Percentiles rank a stretch among this genome's conserved stretches.
These are phyloP conservation scores for Caloenas nicobarica DNA, from an alignment of 2,113 vertebrate genomes.

Conservation along the genomic window DNA sequence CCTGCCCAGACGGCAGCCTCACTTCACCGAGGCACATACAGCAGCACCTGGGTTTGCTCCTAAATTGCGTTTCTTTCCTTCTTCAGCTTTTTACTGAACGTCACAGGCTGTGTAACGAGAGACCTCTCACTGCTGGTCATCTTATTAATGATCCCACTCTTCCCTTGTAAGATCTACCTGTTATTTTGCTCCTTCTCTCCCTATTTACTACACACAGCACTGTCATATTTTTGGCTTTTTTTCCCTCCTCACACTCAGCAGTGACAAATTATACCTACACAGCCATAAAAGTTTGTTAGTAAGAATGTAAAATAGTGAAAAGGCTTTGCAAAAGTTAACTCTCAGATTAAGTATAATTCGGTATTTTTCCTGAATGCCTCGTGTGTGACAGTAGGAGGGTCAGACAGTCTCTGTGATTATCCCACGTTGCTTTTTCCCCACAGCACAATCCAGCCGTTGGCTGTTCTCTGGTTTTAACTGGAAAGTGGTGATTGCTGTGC, in stretches of 20 bases:
- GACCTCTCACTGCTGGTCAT: neutral
- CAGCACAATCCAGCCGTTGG: neutral
- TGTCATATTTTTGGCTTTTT: neutral
- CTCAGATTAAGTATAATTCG: neutral
- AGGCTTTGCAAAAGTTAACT: neutral
- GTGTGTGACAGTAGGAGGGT: neutral
- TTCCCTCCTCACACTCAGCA: neutral
- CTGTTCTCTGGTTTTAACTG: neutral
- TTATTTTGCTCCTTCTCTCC: neutral
- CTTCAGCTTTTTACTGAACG: neutral
- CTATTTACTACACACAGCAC: neutral
- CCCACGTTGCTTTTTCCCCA: neutral
- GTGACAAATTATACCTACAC: neutral
- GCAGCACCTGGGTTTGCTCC: neutral
- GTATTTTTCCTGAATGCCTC: neutral
- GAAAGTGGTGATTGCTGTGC: neutral
- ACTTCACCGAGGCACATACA: fast-evolving
- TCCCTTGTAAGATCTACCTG: neutral
- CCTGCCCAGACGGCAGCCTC: neutral
- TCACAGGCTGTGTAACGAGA: neutral
- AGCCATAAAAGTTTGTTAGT: neutral
- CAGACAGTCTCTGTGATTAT: neutral
- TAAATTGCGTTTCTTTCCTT: neutral
- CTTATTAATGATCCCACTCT: neutral
- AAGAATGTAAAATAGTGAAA: neutral